Evolutionary conservation across 2,888 invertebrate genomes (phyloP), one percentile per base, ranked within the genome.

Genomic region (Merodon equestris): DNA sequence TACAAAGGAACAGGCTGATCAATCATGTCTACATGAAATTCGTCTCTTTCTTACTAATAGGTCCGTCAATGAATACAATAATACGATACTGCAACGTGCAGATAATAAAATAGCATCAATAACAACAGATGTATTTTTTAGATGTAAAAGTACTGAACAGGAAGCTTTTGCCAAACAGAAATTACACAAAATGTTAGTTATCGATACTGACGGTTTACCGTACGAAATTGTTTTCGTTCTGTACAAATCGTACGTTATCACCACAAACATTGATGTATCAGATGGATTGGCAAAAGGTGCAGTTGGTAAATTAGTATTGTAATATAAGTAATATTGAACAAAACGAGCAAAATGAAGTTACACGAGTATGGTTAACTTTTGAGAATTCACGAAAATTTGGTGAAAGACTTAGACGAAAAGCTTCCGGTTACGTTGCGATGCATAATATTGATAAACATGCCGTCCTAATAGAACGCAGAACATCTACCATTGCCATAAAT

Each of bases 221-320:
- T 84, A 85, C 70, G 74, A 83, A 75, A 82, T 81, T 38, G 66
- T 58, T 42, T 74, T 82, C 15, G 81, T 81, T 68, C 27, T 72
- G 1, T 47, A 63, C 40, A 64, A 75, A 58, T 48, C 47, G 71
- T 81, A 85, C 67, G 82, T 85, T 38, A 84, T 85, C 12, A 84
- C 84, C 44, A 84, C 84, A 15, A 86, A 85, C 58, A 84, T 86
- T 7, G 85, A 85, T 57, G 85, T 86, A 1, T 17, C 77, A 45
- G 85, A 86, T 83, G 85, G 86, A 19, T 82, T 85, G 54, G 84
- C 83, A 5, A 86, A 86, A 81, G 84, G 85, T 19, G 84, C 84
- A 17, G 74, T 83, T 45, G 85, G 85, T 17, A 82, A 77, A 76
- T 82, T 86, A 54, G 48, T 82, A 27, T 7, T n/a, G n/a, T n/a